A percentile compares a stretch with the other conserved stretches of the same genome.
phyloP scores from a whole-genome alignment of 2,797 vertebrate genomes.

The Tokudaia tokunoshimensis region DNA sequence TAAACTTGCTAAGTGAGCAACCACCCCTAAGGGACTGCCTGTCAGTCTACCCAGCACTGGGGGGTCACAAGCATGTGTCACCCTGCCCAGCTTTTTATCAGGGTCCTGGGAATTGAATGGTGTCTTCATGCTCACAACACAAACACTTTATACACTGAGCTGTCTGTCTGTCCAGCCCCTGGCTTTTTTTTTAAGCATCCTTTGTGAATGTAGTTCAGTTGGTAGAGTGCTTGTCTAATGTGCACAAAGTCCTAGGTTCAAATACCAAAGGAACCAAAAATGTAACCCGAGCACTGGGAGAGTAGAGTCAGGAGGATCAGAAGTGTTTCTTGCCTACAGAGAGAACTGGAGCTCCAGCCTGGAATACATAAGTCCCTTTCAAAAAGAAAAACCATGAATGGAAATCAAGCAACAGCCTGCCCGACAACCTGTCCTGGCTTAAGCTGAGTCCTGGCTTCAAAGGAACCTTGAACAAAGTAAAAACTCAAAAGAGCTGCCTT shows the following conservation, averaged over 20 bases:
- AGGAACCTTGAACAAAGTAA: constrained; percentile 63
- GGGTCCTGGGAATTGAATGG: not conserved
- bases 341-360: not conserved
- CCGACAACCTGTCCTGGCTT: constrained; percentile 33
- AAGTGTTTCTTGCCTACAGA: not conserved
- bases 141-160: not conserved
- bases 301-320: not conserved
- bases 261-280: not conserved
- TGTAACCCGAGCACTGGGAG: not conserved
- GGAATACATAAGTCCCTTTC: not conserved
- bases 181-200: constrained; percentile 7
- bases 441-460: constrained; percentile 68
- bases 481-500: constrained; percentile 71
- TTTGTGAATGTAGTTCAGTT: constrained; percentile 3
- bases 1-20: not conserved
- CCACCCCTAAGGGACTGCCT: no score
- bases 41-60: no score
- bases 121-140: not conserved
- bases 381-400: not conserved
- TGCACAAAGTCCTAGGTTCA: not conserved
- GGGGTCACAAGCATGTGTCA: not conserved
- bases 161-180: not conserved
- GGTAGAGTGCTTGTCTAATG: not conserved
- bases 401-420: constrained; percentile 65
- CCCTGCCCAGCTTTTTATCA: not conserved